Conservation (phyloP, 2,797 vertebrate species). For the Salarias fasciatus region DNA sequence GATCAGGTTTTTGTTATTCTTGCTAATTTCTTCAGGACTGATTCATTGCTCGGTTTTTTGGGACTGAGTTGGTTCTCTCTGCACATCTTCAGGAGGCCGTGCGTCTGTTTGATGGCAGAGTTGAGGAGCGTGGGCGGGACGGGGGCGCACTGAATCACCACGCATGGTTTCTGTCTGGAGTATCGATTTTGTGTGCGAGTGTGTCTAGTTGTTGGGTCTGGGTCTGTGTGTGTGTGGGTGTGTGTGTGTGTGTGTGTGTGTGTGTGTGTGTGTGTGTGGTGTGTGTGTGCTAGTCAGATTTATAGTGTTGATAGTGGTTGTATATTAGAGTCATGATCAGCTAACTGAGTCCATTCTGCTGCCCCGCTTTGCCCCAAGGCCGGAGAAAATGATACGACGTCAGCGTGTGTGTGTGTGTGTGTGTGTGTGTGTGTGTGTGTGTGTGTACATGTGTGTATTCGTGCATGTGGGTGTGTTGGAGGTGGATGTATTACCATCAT, state of each 20-base stretch:
- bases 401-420: background rate
- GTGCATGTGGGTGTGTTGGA: conserved; percentile 15
- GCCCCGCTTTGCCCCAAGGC: conserved; percentile 32
- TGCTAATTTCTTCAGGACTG: background rate
- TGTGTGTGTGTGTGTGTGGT: conserved; percentile 13
- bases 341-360: conserved; percentile 48
- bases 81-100: conserved; percentile 47
- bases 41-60: conserved; percentile 8
- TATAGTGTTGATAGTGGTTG: conserved; percentile 51
- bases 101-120: conserved; percentile 52
- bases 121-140: conserved; percentile 58
- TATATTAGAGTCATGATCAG: conserved; percentile 67
- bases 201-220: conserved; percentile 20
- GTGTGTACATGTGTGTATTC: background rate
- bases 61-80: conserved; percentile 21
- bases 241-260: conserved; percentile 6
- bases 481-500: conserved; percentile 51
- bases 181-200: conserved; percentile 70
- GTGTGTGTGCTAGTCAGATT: conserved; percentile 45
- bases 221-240: conserved; percentile 9
- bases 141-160: conserved; percentile 70
- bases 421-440: conserved; percentile 1
- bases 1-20: too few relatives aligned
- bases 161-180: conserved; percentile 60
- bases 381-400: conserved; percentile 25